These are phyloP conservation scores for Aphyosemion australe DNA, from an alignment of 2,113 vertebrate species.

Conservation along the genomic window DNA sequence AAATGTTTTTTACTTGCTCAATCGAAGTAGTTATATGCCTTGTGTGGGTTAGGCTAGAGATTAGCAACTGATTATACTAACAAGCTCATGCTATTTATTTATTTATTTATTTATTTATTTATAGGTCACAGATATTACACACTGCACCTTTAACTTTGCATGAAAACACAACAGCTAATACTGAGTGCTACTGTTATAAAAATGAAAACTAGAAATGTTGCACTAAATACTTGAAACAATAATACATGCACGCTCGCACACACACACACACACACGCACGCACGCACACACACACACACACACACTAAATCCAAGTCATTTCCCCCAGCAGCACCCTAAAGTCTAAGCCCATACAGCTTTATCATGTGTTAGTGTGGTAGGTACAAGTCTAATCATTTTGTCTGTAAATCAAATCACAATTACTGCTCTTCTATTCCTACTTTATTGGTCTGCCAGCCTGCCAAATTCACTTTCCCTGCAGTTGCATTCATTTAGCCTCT, in stretches of 20 bases:
- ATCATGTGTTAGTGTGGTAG: background rate
- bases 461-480: constrained; percentile 37
- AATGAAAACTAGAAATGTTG: no score
- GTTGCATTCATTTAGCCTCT: constrained; percentile 58
- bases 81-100: no score
- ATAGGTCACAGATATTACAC: no score
- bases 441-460: constrained; percentile 26
- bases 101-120: background rate
- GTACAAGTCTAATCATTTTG: constrained; percentile 38
- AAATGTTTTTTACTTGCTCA: no score
- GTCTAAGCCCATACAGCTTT: constrained; percentile 42
- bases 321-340: constrained; percentile 30
- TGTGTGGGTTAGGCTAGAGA: no score
- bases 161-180: no score
- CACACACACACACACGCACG: background rate
- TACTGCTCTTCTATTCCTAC: constrained; percentile 38
- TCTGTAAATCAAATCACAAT: constrained; percentile 65
- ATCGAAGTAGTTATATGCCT: no score
- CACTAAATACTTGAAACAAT: no score
- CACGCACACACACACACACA: background rate
- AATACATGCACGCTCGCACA: no score
- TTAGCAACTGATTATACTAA: no score
- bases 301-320: constrained; percentile 6
- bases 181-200: no score
- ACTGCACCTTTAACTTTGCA: no score